These are phyloP conservation scores for Atlantisia rogersi DNA, from an alignment of 2,113 vertebrate genomes.

Conservation along the genomic window DNA sequence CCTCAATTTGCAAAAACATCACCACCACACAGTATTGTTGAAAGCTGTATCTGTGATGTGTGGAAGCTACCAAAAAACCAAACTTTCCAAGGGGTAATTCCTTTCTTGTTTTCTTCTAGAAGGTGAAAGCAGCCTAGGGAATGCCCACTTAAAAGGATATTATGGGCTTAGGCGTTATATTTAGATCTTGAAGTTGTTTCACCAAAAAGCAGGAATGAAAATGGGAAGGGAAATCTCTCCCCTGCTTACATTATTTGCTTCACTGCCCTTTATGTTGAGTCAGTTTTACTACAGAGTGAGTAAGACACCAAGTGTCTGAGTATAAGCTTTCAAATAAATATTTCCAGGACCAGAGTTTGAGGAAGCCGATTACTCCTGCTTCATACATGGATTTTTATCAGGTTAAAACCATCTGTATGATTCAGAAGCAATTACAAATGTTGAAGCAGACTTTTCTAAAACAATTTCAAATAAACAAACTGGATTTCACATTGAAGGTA, in stretches of 20 bases:
- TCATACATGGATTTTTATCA: background rate
- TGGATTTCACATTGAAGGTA: background rate
- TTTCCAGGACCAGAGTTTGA: background rate
- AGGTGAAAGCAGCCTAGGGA: background rate
- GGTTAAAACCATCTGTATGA: background rate
- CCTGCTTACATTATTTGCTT: background rate
- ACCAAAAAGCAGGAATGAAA: background rate
- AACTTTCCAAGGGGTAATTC: background rate
- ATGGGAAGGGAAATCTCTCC: background rate
- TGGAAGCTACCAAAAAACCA: background rate
- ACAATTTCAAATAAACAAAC: background rate
- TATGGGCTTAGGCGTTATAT: background rate
- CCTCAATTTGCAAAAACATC: background rate
- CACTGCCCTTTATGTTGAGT: background rate
- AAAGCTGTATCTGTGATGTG: background rate
- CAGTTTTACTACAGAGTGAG: background rate
- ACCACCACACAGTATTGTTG: rapidly evolving
- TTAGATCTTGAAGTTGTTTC: background rate
- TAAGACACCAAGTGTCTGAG: background rate
- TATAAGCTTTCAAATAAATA: background rate
- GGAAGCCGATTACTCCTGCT: background rate
- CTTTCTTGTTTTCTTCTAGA: background rate
- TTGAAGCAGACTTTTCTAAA: background rate
- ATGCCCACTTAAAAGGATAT: background rate
- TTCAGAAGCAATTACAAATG: background rate